Evolutionary conservation across 2,888 invertebrate species (phyloP).

Genomic region (Nephrotoma flavescens): DNA sequence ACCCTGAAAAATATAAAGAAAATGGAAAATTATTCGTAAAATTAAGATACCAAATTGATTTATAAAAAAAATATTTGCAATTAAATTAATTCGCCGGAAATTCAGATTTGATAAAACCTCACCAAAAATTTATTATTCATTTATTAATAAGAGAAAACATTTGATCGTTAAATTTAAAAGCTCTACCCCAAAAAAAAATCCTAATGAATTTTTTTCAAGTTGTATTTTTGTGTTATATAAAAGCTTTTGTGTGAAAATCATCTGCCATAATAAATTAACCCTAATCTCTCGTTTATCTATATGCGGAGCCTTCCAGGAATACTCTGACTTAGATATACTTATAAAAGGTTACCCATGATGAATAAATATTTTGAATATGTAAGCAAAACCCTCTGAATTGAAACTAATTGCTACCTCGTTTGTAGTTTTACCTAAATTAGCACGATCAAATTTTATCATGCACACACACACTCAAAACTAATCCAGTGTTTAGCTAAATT

Average conservation of each 20-base stretch:
- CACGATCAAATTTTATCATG: neutral
- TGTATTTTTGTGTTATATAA: neutral
- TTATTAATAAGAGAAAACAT: no score
- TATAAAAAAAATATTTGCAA: no score
- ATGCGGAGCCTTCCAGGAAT: neutral
- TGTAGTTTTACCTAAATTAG: neutral
- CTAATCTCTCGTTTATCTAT: neutral
- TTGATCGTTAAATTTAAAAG: no score
- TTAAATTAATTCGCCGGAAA: no score
- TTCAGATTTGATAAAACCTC: no score
- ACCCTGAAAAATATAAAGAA: conserved; percentile 2
- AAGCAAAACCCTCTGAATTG: neutral
- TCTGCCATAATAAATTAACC: neutral
- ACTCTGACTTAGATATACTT: neutral
- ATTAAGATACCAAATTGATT: neutral
- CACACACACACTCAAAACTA: neutral
- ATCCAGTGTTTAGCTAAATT: neutral
- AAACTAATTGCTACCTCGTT: neutral
- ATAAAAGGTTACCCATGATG: neutral
- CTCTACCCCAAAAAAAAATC: neutral
- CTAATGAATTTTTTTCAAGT: neutral
- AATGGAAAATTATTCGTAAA: no score
- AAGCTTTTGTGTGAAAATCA: neutral
- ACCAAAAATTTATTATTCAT: no score
- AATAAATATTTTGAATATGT: neutral